Base-by-base conservation (phyloP, 2,113 vertebrate genomes). In the Vulpes vulpes region DNA sequence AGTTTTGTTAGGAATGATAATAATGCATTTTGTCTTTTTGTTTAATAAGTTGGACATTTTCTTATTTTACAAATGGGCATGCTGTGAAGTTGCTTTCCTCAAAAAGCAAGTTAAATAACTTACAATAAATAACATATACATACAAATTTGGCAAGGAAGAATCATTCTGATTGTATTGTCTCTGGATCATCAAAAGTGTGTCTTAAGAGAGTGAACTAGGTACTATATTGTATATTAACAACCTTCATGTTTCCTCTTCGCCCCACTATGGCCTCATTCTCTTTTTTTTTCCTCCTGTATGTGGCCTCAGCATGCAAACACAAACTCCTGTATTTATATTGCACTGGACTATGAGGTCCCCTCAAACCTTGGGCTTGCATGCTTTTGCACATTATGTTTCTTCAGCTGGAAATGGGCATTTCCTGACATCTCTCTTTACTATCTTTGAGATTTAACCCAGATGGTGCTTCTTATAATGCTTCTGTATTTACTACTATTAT, bases 1-100 rank as follows among this genome's bases (percentile, higher is more conserved):
- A 64, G 59, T 51, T 96, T 91, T 74, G 12, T 64, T 93, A 91
- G 49, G 73, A 79, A 17, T 96, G 79, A 80, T 89, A 60, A 10
- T 62, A 65, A 49, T 53, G 20, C 12, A 17, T 80, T 95, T 57
- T 88, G 19, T 73, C 35, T 84, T 96, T 67, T 71, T 89, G 27
- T 73, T 73, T 74, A 91, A 25, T 89, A 76, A 89, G 14, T 80
- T 62, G n/a, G 62, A 35, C 25, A 55, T 62, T 79, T 87, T 92
- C 49, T 43, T 92, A 27, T 79, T 76, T 95, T 64, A 91, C 22
- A 10, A 32, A 27, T 57, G 35, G 35, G 14, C 5, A 22, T 53
- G 22, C 32, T 74, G 4, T 96, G 62, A 59, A 19, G 11, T 27
- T 83, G 11, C 65, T 88, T 71, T 89, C 38, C 65, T 80, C 74